These are phyloP conservation scores for Cyanoramphus novaezelandiae DNA, from an alignment of 2,113 vertebrate species.

Conservation along the genomic window DNA sequence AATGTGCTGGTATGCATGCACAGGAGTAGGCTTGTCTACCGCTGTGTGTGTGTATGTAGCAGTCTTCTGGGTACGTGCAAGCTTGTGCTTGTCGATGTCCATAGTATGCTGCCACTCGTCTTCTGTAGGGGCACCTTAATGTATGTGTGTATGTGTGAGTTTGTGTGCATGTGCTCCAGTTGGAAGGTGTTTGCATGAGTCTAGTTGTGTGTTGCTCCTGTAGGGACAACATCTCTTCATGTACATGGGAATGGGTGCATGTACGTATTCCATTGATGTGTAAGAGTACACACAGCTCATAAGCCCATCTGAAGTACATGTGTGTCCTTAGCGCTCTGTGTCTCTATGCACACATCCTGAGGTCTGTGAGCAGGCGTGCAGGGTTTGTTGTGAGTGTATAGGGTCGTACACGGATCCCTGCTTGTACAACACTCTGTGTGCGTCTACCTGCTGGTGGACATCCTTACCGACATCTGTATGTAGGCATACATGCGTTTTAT, in stretches of 20 bases:
- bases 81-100: neutral
- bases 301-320: neutral
- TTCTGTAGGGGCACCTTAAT: neutral
- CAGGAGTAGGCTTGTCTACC: neutral
- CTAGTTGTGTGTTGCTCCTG: neutral
- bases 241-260: neutral
- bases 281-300: neutral
- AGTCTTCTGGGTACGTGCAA: neutral
- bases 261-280: accelerated
- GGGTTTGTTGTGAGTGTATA: neutral
- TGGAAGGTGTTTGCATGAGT: neutral
- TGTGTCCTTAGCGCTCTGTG: neutral
- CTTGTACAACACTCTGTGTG: neutral
- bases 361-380: neutral
- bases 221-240: neutral
- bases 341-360: accelerated
- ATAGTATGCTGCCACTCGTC: neutral
- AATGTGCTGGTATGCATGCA: neutral
- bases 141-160: neutral
- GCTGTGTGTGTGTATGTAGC: neutral
- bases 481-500: neutral
- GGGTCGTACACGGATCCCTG: neutral
- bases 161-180: neutral
- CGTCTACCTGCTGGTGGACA: neutral
- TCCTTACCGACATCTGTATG: neutral